Base-by-base conservation (phyloP, 2,888 invertebrate genomes). In the Drosophila quinaria region DNA sequence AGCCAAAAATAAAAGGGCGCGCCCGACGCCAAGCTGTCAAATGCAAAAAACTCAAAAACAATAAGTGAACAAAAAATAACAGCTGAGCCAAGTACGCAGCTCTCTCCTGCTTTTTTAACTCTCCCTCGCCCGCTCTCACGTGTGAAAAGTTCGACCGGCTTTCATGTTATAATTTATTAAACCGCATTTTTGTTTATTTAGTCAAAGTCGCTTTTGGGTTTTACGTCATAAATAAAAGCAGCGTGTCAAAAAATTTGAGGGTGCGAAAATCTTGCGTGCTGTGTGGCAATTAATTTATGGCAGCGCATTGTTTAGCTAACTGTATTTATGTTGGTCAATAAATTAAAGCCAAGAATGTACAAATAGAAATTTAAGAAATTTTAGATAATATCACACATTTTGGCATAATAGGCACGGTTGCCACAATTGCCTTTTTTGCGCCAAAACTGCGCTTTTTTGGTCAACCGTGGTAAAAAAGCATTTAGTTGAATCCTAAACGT, bases 201-300 rank as follows among this genome's bases (percentile, higher is more conserved):
- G 80, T 46, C 44, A 60, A 66, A 65, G 60, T 50, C 62, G 17
- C 17, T 17, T 35, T n/a, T 35, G 11, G 9, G 25, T 41, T 64
- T 52, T 41, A 3, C 33, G 47, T 59, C 75, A 75, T 75, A 75
- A 74, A 74, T 70, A 62, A 65, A 59, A 54, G 50, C 67, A 31
- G 49, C 64, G 39, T 65, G 70, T 69, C 55, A 58, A 49, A 58
- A 49, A 71, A 10, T 59, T 29, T 41, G 59, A n/a, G 37, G 49
- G 59, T 41, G 60, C 35, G 55, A 72, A 80, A 76, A 62, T 62
- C 74, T 60, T 69, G 81, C 81, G 84, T 82, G 87, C n/a, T 58
- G 33, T 58, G 42, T 17, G 37, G 51, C 70, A 83, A 86, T 82
- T 83, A 78, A 80, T 83, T 72, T 70, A 9, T 42, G 54, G 65